These are phyloP conservation scores for Carassius auratus DNA, from an alignment of 2,113 vertebrate species.

Conservation along the genomic window DNA sequence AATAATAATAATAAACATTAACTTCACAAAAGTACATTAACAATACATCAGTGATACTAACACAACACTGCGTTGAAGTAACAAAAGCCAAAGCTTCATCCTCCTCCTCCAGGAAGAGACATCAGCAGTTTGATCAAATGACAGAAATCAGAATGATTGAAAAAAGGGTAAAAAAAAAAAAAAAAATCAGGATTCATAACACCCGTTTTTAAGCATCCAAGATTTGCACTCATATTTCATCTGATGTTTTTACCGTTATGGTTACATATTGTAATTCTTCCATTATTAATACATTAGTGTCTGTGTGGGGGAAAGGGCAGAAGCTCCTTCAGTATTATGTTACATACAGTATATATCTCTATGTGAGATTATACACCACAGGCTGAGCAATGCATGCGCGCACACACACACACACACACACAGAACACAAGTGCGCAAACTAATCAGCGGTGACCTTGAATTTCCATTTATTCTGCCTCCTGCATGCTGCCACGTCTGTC, in stretches of 20 bases:
- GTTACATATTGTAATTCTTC: not conserved
- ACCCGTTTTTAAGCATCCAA: not conserved
- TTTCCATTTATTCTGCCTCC: not conserved
- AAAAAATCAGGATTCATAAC: too few species aligned
- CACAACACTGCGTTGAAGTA: too few species aligned
- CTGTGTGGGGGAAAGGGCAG: not conserved
- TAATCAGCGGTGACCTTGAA: conserved; percentile 5
- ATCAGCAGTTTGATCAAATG: not conserved
- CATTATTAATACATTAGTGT: conserved; percentile 16
- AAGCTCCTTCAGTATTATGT: not conserved
- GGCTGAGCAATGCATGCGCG: not conserved
- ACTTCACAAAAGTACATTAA: too few species aligned
- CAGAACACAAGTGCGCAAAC: not conserved
- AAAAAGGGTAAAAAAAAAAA: not conserved
- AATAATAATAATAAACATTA: too few species aligned
- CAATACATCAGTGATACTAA: too few species aligned
- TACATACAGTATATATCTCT: not conserved
- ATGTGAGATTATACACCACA: not conserved
- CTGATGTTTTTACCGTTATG: not conserved
- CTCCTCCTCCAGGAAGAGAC: not conserved
- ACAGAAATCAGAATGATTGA: not conserved
- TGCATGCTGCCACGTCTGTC: not conserved
- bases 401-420: not conserved
- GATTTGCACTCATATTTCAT: not conserved
- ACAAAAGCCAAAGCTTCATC: too few species aligned